Base-by-base conservation (phyloP, 1,140 invertebrate genomes). In the Saccostrea glomerata region DNA sequence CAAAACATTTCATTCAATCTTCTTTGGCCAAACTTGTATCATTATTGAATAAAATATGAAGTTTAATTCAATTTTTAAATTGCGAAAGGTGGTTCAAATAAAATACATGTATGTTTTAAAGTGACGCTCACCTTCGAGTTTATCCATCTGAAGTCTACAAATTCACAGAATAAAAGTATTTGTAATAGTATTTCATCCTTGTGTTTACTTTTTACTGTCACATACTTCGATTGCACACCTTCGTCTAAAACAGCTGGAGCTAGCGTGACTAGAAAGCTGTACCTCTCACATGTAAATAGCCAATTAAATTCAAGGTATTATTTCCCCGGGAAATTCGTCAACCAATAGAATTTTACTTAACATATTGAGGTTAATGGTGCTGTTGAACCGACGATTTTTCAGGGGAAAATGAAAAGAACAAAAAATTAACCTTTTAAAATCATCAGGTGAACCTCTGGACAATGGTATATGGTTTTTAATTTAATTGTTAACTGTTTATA, bases 171-270 rank as follows among this genome's bases (percentile, higher is more conserved):
- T 63, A 63, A 30, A 77, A 77, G 23, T 36, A 77, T 47, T 47
- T 77, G 30, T 36, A 63, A 63, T 30, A 12, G 25, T 25, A 77
- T 77, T 63, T 77, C 58, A 63, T 63, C 70, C 30, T 36, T 77
- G 13, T 77, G 25, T 77, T 77, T 77, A 77, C 23, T 77, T 25
- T 77, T 36, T 15, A 77, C 70, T 77, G 70, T 77, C 70, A 77
- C 70, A 77, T 77, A 77, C 30, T 77, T 13, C 70, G 70, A 30
- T 77, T 77, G 70, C 70, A 77, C 70, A 73, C 66, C 66, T 73
- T 73, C 58, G 58, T 60, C 70, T 77, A 15, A 77, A 77, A 77
- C 70, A 77, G 70, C 70, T 77, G 70, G 70, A 77, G 70, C 30
- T 77, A 77, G 25, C 70, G 70, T 77, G 70, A 77, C 70, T 12